phyloP scores from a whole-genome alignment of 2,888 invertebrate genomes.

The Tillus elongatus region DNA sequence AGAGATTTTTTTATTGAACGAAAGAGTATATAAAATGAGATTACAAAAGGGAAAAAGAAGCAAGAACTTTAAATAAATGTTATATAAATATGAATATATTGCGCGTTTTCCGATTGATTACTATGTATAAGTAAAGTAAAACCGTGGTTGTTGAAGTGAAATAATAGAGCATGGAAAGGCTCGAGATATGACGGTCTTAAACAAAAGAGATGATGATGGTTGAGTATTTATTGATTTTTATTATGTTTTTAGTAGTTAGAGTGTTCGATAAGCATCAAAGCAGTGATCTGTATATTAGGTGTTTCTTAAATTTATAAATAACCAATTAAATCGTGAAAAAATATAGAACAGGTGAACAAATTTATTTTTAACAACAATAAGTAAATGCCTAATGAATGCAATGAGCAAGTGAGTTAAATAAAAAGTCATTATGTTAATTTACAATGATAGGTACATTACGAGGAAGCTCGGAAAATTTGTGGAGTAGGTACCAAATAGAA shows the following conservation, averaged over 20 bases:
- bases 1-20: conserved; percentile 37
- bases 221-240: background rate
- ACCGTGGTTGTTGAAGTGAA: background rate
- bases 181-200: too few relatives aligned
- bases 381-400: background rate
- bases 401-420: background rate
- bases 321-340: background rate
- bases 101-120: too few relatives aligned
- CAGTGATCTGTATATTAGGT: conserved; percentile 36
- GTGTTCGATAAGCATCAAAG: conserved; percentile 41
- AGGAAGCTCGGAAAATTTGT: too few relatives aligned
- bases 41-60: too few relatives aligned
- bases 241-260: conserved; percentile 22
- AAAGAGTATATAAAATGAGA: conserved; percentile 10
- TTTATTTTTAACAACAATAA: background rate
- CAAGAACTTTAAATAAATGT: too few relatives aligned
- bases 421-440: too few relatives aligned
- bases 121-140: too few relatives aligned
- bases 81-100: too few relatives aligned
- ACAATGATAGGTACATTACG: too few relatives aligned
- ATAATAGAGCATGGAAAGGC: too few relatives aligned
- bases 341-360: conserved; percentile 1
- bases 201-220: too few relatives aligned
- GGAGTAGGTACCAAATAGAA: too few relatives aligned
- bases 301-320: conserved; percentile 24